phyloP scores from a whole-genome alignment of 2,113 vertebrate species.

The Prinia subflava region DNA sequence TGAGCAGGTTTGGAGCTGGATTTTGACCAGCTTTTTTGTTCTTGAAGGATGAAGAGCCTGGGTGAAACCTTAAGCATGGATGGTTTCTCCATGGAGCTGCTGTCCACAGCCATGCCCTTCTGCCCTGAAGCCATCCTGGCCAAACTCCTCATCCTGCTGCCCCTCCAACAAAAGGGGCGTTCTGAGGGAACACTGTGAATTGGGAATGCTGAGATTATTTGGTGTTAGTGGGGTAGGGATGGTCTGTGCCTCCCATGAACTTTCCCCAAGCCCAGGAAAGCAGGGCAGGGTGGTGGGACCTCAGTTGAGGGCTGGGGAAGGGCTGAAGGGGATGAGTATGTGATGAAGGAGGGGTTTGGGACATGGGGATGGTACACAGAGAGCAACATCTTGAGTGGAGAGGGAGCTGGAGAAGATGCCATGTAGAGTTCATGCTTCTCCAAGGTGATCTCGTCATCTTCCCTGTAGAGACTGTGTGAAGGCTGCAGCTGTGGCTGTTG shows the following conservation, averaged over 20 bases:
- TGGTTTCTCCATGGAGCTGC: not conserved
- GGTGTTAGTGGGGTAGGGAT: not conserved
- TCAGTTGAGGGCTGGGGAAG: not conserved
- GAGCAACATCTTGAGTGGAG: not conserved
- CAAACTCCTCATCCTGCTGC: not conserved
- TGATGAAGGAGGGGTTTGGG: not conserved
- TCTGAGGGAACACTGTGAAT: not conserved
- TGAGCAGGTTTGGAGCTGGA: not conserved
- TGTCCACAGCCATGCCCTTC: not conserved
- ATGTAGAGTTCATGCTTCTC: not conserved
- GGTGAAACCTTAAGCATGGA: not conserved
- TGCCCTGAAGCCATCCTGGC: not conserved
- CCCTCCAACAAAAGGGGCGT: not conserved
- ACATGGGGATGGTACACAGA: not conserved
- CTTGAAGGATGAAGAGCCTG: not conserved
- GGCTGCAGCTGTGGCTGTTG: not conserved
- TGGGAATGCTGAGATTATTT: not conserved
- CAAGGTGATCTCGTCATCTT: not conserved
- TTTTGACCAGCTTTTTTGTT: not conserved
- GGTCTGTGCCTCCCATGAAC: not conserved
- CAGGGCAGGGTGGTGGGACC: not conserved
- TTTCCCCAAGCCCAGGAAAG: not conserved
- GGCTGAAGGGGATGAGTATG: not conserved
- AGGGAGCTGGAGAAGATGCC: not conserved
- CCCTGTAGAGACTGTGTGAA: not conserved